Conservation (phyloP, 92 coral and sea anemone species). For the Actinostola sp. region DNA sequence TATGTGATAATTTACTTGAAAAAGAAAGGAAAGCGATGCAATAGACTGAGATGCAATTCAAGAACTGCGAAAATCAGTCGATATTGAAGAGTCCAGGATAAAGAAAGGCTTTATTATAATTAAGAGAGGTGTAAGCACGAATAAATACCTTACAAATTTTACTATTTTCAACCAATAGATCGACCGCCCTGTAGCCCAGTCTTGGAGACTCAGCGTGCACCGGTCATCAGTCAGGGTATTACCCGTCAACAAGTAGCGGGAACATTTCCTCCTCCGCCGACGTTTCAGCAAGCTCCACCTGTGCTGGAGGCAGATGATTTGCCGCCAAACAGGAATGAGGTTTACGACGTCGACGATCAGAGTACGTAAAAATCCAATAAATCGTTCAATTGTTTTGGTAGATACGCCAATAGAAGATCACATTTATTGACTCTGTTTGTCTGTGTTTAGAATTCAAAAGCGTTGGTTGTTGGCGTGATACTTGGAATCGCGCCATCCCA, state of each 20-base stretch:
- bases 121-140: too few species aligned
- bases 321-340: slow-evolving; percentile 68
- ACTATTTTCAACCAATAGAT: too few species aligned
- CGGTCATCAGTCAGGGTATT: slow-evolving; percentile 7
- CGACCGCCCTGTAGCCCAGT: slow-evolving; percentile 21
- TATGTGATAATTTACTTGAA: too few species aligned
- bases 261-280: slow-evolving; percentile 38
- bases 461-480: slow-evolving; percentile 95
- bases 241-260: slow-evolving; percentile 37
- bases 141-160: too few species aligned
- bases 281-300: slow-evolving; percentile 5
- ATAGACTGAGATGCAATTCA: too few species aligned
- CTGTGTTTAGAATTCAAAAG: slow-evolving; percentile 78
- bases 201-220: too few species aligned
- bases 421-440: not conserved
- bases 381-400: not conserved
- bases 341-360: slow-evolving; percentile 47
- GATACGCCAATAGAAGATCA: not conserved
- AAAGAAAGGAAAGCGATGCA: too few species aligned
- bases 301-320: slow-evolving; percentile 8
- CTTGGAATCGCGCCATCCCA: slow-evolving; percentile 87
- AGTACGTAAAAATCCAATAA: slow-evolving; percentile 22
- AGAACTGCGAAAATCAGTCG: too few species aligned
- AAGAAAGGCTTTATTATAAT: too few species aligned
- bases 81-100: too few species aligned